Percentiles rank a stretch among this genome's conserved stretches.
These are phyloP conservation scores for Stegostoma tigrinum DNA, from an alignment of 2,113 vertebrate species.

Conservation along the genomic window DNA sequence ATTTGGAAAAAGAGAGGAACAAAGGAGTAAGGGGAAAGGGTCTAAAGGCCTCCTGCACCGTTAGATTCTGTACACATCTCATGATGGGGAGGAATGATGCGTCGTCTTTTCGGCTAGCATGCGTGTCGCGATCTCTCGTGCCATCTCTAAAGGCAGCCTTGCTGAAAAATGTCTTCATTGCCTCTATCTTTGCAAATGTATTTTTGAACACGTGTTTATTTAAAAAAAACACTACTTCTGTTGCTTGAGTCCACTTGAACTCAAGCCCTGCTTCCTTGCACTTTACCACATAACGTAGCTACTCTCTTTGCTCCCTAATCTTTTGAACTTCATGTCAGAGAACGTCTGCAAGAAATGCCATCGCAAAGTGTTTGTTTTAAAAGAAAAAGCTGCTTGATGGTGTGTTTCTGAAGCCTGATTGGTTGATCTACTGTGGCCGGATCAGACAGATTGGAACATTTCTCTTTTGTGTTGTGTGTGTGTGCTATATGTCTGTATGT, in stretches of 20 bases:
- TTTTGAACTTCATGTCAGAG: background rate
- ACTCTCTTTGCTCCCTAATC: background rate
- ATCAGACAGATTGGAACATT: constrained; percentile 1
- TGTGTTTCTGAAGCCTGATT: background rate
- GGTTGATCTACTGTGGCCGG: background rate
- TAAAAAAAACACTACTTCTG: background rate
- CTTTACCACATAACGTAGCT: background rate
- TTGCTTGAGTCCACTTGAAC: background rate
- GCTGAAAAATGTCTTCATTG: background rate
- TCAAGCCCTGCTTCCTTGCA: background rate
- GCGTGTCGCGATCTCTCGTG: background rate
- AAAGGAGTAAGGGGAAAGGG: background rate
- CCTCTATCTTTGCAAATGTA: background rate
- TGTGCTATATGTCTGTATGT: background rate
- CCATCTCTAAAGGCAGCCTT: background rate
- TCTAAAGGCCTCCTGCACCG: background rate
- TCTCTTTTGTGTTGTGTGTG: background rate
- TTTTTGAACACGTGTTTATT: background rate
- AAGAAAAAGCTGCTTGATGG: background rate
- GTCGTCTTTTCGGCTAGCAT: background rate
- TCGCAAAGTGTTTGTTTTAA: background rate
- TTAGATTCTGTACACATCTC: background rate
- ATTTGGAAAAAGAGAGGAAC: background rate
- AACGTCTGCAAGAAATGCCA: background rate
- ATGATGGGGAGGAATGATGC: background rate